Conservation (phyloP, 2,888 invertebrate genomes). For the Campopleginae sp. region DNA sequence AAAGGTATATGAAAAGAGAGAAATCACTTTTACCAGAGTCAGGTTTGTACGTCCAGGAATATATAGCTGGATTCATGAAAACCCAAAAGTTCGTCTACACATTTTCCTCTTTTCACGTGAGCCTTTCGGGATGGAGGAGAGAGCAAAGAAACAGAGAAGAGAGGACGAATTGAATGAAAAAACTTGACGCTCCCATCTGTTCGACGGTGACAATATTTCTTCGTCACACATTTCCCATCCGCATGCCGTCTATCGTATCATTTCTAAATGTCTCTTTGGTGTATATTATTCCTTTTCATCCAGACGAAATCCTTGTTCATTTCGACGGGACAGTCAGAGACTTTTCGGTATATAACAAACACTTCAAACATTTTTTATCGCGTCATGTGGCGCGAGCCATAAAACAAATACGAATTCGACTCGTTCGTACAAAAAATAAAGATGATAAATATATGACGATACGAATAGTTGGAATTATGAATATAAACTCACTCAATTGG, state of each 20-base stretch:
- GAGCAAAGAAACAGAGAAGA: neutral
- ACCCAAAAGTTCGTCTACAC: neutral
- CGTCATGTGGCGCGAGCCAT: neutral
- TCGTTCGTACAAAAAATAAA: neutral
- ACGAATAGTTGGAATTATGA: constrained; percentile 5
- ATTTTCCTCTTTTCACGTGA: neutral
- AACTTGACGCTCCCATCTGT: constrained; percentile 11
- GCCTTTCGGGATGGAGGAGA: neutral
- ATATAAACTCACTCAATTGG: constrained; percentile 57
- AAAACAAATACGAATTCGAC: neutral
- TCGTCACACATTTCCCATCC: neutral
- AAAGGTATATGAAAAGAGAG: neutral
- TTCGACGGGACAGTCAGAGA: constrained; percentile 8
- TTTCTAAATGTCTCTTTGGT: neutral
- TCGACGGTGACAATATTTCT: neutral
- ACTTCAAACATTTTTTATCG: neutral
- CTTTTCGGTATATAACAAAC: neutral
- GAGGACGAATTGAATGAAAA: constrained; percentile 10
- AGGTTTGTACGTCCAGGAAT: neutral
- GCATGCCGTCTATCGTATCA: neutral
- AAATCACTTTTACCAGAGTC: neutral
- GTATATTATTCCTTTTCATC: neutral
- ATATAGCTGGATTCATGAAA: neutral
- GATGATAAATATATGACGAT: neutral
- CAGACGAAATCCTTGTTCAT: neutral